These are phyloP conservation scores for Galerucella pusilla DNA, from an alignment of 2,888 invertebrate genomes.

Conservation along the genomic window DNA sequence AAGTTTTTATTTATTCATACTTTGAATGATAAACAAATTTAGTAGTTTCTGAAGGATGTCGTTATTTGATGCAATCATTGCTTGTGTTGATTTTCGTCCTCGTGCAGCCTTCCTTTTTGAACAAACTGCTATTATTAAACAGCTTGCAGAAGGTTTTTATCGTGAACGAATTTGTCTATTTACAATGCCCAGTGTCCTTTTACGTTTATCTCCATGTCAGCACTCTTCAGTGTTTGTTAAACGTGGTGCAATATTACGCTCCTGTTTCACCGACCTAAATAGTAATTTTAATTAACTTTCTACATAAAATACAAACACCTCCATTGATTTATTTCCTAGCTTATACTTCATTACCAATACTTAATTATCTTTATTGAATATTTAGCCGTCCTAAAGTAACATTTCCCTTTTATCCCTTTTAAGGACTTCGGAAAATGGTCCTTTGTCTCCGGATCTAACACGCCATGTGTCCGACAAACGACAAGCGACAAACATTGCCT, in stretches of 20 bases:
- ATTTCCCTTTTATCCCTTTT: background rate
- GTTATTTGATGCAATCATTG: no score
- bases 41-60: no score
- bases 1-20: no score
- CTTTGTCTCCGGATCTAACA: constrained; percentile 21
- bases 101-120: no score
- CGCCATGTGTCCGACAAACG: constrained; percentile 24
- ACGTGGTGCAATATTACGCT: background rate
- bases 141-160: background rate
- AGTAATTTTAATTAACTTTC: background rate
- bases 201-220: background rate
- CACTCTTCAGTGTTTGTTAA: background rate
- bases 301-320: background rate
- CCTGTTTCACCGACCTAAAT: no score
- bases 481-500: constrained; percentile 11
- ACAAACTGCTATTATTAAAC: no score
- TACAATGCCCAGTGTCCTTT: background rate
- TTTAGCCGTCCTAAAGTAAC: constrained; percentile 5
- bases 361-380: constrained; percentile 4
- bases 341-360: background rate
- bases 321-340: background rate
- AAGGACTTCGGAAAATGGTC: background rate
- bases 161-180: background rate
- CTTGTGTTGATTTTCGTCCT: no score
- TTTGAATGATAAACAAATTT: no score